These are phyloP conservation scores for Stenolophus ochropezus DNA, from an alignment of 2,888 invertebrate genomes.

Conservation along the genomic window DNA sequence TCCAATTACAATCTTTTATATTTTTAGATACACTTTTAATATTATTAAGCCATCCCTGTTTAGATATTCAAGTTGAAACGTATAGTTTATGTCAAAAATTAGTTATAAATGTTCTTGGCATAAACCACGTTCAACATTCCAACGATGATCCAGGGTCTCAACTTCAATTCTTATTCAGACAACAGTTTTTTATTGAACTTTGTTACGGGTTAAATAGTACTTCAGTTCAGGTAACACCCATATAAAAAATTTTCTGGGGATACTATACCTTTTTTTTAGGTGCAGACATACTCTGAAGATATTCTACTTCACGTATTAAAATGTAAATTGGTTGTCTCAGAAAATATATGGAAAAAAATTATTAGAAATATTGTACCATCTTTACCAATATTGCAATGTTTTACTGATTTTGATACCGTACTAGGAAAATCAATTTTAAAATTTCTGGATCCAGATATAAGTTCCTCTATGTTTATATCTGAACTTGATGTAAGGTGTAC, in stretches of 20 bases:
- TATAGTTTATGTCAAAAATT: slow-evolving; percentile 76
- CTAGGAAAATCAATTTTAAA: slow-evolving; percentile 79
- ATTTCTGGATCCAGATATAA: slow-evolving; percentile 80
- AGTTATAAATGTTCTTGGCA: slow-evolving; percentile 76
- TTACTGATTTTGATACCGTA: slow-evolving; percentile 74
- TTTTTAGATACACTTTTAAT: slow-evolving; percentile 68
- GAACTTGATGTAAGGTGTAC: slow-evolving; percentile 75
- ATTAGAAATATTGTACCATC: slow-evolving; percentile 77
- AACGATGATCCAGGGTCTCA: slow-evolving; percentile 73
- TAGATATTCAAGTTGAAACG: slow-evolving; percentile 75
- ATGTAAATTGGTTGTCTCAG: slow-evolving; percentile 78
- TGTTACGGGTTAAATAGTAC: slow-evolving; percentile 77
- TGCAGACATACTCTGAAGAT: slow-evolving; percentile 76
- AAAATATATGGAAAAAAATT: slow-evolving; percentile 78
- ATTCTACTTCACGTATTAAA: slow-evolving; percentile 80
- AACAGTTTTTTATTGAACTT: slow-evolving; percentile 79
- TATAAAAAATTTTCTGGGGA: background rate
- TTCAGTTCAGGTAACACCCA: slow-evolving; percentile 69
- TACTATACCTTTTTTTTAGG: slow-evolving; percentile 71
- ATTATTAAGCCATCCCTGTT: slow-evolving; percentile 77
- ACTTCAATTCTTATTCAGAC: slow-evolving; percentile 76
- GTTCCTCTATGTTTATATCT: slow-evolving; percentile 77
- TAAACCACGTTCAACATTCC: slow-evolving; percentile 69
- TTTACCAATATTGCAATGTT: slow-evolving; percentile 78
- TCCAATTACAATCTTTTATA: too few species aligned